Conservation (phyloP, 2,113 vertebrate species). For the Paralichthys olivaceus region DNA sequence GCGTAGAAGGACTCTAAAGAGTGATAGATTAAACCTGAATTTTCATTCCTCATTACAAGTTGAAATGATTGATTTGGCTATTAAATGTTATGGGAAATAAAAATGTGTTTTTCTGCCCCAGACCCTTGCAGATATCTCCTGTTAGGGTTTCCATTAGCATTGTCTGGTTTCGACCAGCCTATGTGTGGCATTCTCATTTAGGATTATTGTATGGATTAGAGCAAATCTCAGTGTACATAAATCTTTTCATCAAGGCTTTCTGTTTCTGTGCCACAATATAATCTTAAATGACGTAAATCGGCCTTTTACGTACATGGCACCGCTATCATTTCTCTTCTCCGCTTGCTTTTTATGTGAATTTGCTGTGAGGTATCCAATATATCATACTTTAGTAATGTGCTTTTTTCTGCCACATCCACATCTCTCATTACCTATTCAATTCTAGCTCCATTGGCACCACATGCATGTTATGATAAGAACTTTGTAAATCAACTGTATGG, state of each 20-base stretch:
- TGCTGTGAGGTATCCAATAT: not conserved
- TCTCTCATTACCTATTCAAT: slow-evolving; percentile 24
- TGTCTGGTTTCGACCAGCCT: slow-evolving; percentile 23
- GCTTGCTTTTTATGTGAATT: slow-evolving; percentile 28
- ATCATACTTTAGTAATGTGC: not conserved
- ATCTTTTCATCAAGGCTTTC: slow-evolving; percentile 65
- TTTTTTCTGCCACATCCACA: slow-evolving; percentile 11
- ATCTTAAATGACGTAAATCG: slow-evolving; percentile 54
- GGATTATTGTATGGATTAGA: slow-evolving; percentile 65
- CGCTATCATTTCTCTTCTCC: slow-evolving; percentile 8
- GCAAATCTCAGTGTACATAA: slow-evolving; percentile 61
- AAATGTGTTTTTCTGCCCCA: slow-evolving; percentile 45
- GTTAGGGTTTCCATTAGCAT: slow-evolving; percentile 46
- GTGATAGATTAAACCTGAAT: slow-evolving; percentile 51
- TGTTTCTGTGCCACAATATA: slow-evolving; percentile 44
- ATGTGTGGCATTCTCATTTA: slow-evolving; percentile 29
- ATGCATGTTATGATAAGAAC: slow-evolving; percentile 30
- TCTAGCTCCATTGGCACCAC: slow-evolving; percentile 10
- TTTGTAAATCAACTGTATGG: slow-evolving; percentile 19
- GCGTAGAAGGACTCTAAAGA: slow-evolving; percentile 37
- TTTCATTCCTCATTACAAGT: slow-evolving; percentile 45
- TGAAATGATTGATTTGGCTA: slow-evolving; percentile 65
- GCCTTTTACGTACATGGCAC: slow-evolving; percentile 9
- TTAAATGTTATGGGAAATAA: slow-evolving; percentile 54
- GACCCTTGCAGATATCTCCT: slow-evolving; percentile 22